phyloP scores from a whole-genome alignment of 2,113 vertebrate genomes.

The Apeltes quadracus region DNA sequence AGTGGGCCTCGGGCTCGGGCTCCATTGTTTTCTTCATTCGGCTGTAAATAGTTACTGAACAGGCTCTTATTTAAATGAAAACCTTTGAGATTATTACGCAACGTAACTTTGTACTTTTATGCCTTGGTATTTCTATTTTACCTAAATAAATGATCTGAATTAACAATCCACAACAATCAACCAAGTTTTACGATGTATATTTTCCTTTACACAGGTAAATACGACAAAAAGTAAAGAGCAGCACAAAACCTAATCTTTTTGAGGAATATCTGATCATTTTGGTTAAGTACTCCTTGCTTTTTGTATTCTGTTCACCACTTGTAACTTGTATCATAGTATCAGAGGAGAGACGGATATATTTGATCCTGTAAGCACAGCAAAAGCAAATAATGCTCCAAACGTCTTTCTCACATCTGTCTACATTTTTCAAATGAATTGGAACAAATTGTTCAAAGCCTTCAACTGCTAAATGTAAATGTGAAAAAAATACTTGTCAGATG shows the following conservation, averaged over 20 bases:
- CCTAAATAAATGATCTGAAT: no score
- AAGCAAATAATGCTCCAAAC: constrained; percentile 10
- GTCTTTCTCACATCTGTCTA: neutral
- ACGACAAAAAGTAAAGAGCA: neutral
- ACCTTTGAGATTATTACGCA: neutral
- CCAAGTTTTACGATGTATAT: neutral
- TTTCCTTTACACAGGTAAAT: neutral
- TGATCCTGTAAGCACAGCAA: no score
- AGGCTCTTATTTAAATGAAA: no score
- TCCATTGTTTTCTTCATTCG: neutral
- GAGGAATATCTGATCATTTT: neutral
- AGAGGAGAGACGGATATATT: neutral
- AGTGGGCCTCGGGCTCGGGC: no score
- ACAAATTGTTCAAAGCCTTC: neutral
- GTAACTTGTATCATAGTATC: neutral
- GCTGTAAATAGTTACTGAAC: neutral
- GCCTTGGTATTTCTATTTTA: no score
- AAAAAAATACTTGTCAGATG: constrained; percentile 10
- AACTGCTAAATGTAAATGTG: neutral
- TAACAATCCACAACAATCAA: no score
- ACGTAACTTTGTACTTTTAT: neutral
- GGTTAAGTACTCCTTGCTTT: neutral
- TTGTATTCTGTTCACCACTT: neutral
- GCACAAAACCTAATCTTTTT: neutral
- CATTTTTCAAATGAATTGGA: neutral